Conservation (phyloP, 2,888 invertebrate genomes). For the Phytoseiulus persimilis region DNA sequence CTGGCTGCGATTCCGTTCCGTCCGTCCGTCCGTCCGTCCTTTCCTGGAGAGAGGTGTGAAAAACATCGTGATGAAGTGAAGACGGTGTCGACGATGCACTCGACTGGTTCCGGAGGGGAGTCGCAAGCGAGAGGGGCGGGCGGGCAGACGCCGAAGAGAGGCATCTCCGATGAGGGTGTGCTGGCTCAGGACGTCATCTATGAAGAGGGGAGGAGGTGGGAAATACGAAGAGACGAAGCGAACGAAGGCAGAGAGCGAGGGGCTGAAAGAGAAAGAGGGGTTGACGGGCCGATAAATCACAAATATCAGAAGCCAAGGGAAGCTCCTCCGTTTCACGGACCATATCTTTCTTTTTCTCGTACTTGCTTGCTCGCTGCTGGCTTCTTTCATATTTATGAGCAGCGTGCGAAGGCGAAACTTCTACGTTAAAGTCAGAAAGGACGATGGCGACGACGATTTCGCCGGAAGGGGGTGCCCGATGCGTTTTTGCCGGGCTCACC, state of each 20-base stretch:
- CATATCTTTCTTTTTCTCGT: not conserved
- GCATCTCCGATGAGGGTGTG: not conserved
- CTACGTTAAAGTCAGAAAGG: not conserved
- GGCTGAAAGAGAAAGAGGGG: not conserved
- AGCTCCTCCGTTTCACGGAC: not conserved
- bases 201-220: not conserved
- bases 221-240: not conserved
- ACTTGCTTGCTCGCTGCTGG: not conserved
- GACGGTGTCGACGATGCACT: not conserved
- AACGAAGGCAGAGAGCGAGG: not conserved
- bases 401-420: not conserved
- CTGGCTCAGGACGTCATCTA: not conserved
- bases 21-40: not conserved
- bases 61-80: not conserved
- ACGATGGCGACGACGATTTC: not conserved
- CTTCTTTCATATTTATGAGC: not conserved
- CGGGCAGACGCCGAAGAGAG: not conserved
- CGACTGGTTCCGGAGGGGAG: not conserved
- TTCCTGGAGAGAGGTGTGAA: not conserved
- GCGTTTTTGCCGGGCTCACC: not conserved
- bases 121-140: not conserved
- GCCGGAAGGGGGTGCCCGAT: not conserved
- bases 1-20: not conserved
- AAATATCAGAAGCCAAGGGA: not conserved
- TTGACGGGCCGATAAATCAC: not conserved